phyloP scores from a whole-genome alignment of 2,113 vertebrate genomes.

The Abramis brama region DNA sequence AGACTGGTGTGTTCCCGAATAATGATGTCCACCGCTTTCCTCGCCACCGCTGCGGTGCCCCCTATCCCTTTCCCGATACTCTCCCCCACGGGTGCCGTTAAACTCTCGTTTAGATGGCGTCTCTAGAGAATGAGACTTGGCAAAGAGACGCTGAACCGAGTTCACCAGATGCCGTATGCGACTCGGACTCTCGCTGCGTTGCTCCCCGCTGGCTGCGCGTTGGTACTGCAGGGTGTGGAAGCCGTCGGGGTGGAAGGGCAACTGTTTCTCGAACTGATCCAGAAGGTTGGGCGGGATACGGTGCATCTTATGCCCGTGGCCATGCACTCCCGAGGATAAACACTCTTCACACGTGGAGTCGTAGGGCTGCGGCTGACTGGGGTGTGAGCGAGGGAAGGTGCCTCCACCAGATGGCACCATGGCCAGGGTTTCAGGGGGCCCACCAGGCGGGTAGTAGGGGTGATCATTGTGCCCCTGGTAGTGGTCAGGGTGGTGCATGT shows the following conservation, averaged over 20 bases:
- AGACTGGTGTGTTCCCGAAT: conserved; percentile 82
- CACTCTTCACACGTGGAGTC: conserved; percentile 95
- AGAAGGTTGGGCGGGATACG: conserved; percentile 91
- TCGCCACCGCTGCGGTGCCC: conserved; percentile 84
- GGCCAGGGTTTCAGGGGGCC: conserved; percentile 86
- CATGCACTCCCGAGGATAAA: conserved; percentile 77
- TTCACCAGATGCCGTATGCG: conserved; percentile 97
- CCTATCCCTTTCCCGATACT: conserved; percentile 79
- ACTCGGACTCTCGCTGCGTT: conserved; percentile 95
- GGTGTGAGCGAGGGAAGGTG: conserved; percentile 96
- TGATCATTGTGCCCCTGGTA: conserved; percentile 86
- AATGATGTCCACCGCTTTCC: conserved; percentile 72
- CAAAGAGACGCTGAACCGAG: conserved; percentile 97
- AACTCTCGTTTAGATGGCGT: conserved; percentile 92
- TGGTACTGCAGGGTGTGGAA: conserved; percentile 98
- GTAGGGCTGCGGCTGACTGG: conserved; percentile 85
- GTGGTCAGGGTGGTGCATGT: conserved; percentile 77
- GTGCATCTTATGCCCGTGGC: conserved; percentile 83
- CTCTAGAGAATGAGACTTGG: conserved; percentile 98
- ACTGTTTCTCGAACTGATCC: conserved; percentile 97
- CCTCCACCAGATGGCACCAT: conserved; percentile 77
- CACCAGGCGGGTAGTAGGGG: conserved; percentile 81
- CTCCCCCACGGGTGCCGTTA: conserved; percentile 83
- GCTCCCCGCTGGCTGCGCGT: conserved; percentile 85
- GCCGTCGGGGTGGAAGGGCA: conserved; percentile 95